Evolutionary conservation across 2,797 vertebrate genomes (phyloP).

Genomic region (Dendrocincla tyrannina): DNA sequence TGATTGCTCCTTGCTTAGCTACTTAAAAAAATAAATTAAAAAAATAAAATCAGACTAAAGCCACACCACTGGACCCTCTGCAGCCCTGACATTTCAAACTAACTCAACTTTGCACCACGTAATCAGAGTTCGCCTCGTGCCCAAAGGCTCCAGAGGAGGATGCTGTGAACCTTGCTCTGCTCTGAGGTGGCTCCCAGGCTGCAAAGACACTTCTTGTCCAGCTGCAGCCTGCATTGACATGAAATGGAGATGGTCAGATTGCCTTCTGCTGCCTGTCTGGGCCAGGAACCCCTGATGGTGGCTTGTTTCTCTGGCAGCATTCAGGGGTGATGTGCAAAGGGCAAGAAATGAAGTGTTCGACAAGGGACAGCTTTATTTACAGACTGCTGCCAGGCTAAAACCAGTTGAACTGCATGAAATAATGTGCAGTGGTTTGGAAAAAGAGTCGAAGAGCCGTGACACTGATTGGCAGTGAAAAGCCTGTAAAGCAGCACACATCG

Average conservation of each 20-base stretch:
- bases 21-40: background rate
- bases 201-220: background rate
- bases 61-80: background rate
- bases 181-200: background rate
- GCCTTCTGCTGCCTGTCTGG: conserved; percentile 37
- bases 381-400: conserved; percentile 7
- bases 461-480: conserved; percentile 45
- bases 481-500: background rate
- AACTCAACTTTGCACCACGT: background rate
- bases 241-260: conserved; percentile 6
- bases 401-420: background rate
- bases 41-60: background rate
- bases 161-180: background rate
- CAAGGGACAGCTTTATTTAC: conserved; percentile 25
- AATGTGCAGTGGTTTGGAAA: background rate
- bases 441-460: background rate
- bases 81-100: background rate
- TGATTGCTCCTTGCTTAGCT: background rate
- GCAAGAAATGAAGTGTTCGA: background rate
- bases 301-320: background rate
- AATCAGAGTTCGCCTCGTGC: background rate
- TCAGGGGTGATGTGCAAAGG: background rate
- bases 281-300: background rate
- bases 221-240: background rate
- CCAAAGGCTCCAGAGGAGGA: background rate